These are phyloP conservation scores for Zootoca vivipara DNA, from an alignment of 2,113 vertebrate species.

Conservation along the genomic window DNA sequence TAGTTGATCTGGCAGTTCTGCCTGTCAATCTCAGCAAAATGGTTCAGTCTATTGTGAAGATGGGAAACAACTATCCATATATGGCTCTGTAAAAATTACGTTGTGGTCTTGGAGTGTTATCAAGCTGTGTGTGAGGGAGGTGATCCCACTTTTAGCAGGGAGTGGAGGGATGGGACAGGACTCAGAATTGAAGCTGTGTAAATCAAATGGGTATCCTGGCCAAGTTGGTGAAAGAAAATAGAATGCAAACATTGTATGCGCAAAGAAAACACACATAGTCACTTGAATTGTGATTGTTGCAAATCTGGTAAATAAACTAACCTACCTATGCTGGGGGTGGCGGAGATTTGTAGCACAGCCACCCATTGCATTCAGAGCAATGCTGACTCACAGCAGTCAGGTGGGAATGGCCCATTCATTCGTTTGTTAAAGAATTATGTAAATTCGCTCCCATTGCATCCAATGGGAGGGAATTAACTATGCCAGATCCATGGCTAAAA, in stretches of 20 bases:
- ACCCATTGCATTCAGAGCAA: too few relatives aligned
- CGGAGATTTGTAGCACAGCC: too few relatives aligned
- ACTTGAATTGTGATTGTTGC: rapidly evolving
- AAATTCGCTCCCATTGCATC: neutral
- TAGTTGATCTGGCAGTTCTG: neutral
- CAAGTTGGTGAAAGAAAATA: neutral
- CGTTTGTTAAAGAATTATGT: too few relatives aligned
- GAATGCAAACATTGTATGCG: neutral
- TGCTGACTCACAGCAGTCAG: too few relatives aligned
- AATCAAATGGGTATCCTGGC: neutral
- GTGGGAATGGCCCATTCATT: too few relatives aligned
- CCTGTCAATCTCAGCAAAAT: neutral
- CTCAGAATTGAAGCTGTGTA: neutral
- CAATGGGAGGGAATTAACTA: neutral
- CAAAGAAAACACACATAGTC: neutral
- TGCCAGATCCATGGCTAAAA: neutral
- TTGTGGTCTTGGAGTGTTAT: neutral
- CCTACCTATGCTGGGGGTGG: neutral
- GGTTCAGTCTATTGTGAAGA: neutral
- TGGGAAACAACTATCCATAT: neutral
- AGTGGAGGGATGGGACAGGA: neutral
- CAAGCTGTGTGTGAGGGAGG: neutral
- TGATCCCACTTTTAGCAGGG: neutral
- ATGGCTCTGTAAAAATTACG: neutral
- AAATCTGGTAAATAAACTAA: constrained; percentile 1